Evolutionary conservation across 2,888 invertebrate species (phyloP).

Genomic region (Xylocampa areola): DNA sequence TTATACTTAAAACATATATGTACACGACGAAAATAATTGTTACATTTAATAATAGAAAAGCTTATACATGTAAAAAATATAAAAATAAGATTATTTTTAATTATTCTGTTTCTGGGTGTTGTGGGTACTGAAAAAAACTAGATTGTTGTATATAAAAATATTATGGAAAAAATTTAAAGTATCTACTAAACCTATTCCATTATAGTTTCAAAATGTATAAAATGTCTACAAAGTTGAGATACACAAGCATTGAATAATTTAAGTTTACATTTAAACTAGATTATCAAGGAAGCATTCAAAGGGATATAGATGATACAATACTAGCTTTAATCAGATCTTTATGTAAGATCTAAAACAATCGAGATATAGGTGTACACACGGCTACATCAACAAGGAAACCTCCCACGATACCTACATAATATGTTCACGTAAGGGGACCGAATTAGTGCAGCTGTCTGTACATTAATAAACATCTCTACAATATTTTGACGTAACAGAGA

Average conservation of each 20-base stretch:
- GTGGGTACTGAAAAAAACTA: too few relatives aligned
- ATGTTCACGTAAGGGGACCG: too few relatives aligned
- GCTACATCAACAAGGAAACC: too few relatives aligned
- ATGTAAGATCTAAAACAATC: background rate
- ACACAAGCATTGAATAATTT: constrained; percentile 16
- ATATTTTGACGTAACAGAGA: too few relatives aligned
- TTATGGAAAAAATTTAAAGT: background rate
- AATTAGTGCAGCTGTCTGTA: too few relatives aligned
- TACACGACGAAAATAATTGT: constrained; percentile 24
- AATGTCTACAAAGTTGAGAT: constrained; percentile 1
- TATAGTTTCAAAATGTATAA: background rate
- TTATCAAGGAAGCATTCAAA: constrained; percentile 15
- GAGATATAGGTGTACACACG: background rate
- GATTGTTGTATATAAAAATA: too few relatives aligned
- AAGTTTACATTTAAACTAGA: constrained; percentile 22
- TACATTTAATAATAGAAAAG: constrained; percentile 6
- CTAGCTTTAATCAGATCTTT: constrained; percentile 35
- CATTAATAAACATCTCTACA: too few relatives aligned
- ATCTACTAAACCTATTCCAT: background rate
- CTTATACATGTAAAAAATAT: constrained; percentile 8
- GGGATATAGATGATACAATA: constrained; percentile 31
- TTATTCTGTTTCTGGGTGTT: too few relatives aligned
- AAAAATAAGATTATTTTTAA: too few relatives aligned
- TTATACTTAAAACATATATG: constrained; percentile 27
- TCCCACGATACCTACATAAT: too few relatives aligned